Conservation (phyloP, 2,797 vertebrate species). For the Thalassophryne amazonica region DNA sequence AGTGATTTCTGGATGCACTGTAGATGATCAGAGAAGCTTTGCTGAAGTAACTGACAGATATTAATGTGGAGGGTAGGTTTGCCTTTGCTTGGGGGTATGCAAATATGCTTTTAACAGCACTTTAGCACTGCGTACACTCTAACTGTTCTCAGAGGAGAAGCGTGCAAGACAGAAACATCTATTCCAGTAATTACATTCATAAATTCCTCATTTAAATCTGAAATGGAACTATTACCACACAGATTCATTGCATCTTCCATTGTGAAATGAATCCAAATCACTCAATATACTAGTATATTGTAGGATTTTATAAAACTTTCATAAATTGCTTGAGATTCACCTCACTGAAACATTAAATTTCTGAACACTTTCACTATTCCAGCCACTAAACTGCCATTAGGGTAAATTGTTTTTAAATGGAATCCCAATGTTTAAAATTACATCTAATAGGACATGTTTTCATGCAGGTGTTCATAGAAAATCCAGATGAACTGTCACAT, state of each 20-base stretch:
- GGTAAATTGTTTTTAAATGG: too few species aligned
- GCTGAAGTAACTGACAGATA: slow-evolving; percentile 13
- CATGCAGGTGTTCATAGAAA: too few species aligned
- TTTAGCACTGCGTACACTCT: slow-evolving; percentile 50
- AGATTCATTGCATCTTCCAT: background rate
- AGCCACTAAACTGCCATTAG: too few species aligned
- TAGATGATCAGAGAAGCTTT: slow-evolving; percentile 11
- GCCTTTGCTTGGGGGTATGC: slow-evolving; percentile 43
- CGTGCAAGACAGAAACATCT: background rate
- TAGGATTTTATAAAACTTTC: too few species aligned
- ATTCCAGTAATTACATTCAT: slow-evolving; percentile 11
- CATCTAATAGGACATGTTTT: too few species aligned
- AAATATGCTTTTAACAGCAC: slow-evolving; percentile 53
- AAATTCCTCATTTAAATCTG: background rate
- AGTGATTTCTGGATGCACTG: too few species aligned
- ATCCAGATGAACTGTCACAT: too few species aligned
- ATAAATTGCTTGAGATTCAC: too few species aligned
- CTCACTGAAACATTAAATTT: too few species aligned
- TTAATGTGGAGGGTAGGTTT: slow-evolving; percentile 15
- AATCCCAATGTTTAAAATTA: too few species aligned
- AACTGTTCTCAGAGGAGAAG: slow-evolving; percentile 25
- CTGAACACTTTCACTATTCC: too few species aligned
- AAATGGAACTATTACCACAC: background rate
- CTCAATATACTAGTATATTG: too few species aligned
- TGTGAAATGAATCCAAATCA: background rate